Evolutionary conservation across 2,797 vertebrate genomes (phyloP), one percentile per base, ranked within the genome.

Genomic region (Catamblyrhynchus diadema): DNA sequence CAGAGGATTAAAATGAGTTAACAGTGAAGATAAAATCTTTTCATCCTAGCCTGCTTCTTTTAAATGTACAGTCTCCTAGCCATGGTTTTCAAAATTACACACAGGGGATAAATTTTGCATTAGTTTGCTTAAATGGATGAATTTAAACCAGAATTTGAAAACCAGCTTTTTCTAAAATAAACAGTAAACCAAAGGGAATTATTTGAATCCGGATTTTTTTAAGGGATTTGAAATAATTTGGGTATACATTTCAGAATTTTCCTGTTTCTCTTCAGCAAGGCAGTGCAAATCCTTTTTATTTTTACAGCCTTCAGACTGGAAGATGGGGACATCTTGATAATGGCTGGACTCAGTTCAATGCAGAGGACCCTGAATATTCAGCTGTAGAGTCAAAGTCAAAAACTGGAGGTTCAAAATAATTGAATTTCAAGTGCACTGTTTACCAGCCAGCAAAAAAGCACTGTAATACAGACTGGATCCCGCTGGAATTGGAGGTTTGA

Each of bases 401-500:
- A 81, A 51, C 48, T 42, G 23, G 7, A 39, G 28, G 33, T 51
- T 42, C 44, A 88, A 88, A 78, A 78, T 62, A n/a, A n/a, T 32
- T 86, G 47, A 67, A 50, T 80, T 74, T 73, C 23, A 78, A 81
- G 37, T 85, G 15, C 14, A 2, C 54, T 91, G 21, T 73, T 88
- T 86, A 88, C 42, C n/a, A 56, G 24, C 37, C 82, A 61, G 21
- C 32, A 60, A 70, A 88, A 94, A 86, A 39, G 4, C 19, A 50
- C 74, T 77, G 13, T 72, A 48, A 67, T 62, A 67, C 44, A 50
- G 53, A 56, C 24, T 74, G 59, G 39, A 88, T 60, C 72, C 37
- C 86, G 47, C 79, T 86, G 83, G 78, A 84, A 91, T 21, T 95
- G 86, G 64, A 57, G 61, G 33, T 89, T 91, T 96, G 87, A 95